Evolutionary conservation across 2,888 invertebrate species (phyloP).

Genomic region (Cheilosia soror): DNA sequence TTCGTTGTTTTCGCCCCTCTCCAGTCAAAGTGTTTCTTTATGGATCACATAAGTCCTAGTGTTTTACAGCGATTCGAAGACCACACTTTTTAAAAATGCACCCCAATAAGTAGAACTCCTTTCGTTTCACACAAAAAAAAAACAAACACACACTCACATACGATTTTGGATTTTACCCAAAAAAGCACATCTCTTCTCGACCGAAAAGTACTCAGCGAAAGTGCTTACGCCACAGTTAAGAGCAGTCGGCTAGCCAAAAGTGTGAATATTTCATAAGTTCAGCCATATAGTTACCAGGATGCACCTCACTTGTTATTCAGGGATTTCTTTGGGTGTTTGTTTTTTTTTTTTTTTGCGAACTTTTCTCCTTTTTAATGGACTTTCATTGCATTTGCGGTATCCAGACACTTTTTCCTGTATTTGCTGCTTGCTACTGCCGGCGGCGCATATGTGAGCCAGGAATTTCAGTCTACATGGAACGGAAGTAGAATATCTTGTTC

Average conservation of each 20-base stretch:
- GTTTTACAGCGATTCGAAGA: constrained; percentile 36
- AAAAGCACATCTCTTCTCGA: constrained; percentile 20
- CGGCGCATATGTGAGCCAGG: constrained; percentile 42
- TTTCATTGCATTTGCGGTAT: constrained; percentile 73
- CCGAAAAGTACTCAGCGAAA: constrained; percentile 61
- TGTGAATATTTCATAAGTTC: constrained; percentile 73
- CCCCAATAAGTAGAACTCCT: constrained; percentile 32
- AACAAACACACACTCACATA: constrained; percentile 10
- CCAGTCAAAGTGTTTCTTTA: constrained; percentile 4
- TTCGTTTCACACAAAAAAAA: background rate
- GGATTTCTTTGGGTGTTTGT: constrained; percentile 7
- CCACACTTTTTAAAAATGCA: constrained; percentile 37
- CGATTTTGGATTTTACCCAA: background rate
- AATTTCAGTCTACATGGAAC: background rate
- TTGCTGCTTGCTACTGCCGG: too few species aligned
- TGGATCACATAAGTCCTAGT: constrained; percentile 25
- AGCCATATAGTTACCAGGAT: constrained; percentile 17
- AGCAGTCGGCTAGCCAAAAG: constrained; percentile 63
- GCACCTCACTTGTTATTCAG: constrained; percentile 65
- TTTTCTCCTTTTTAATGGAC: constrained; percentile 61
- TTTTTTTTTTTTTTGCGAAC: constrained; percentile 22
- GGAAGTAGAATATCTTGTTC: constrained; percentile 64
- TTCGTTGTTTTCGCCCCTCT: too few species aligned
- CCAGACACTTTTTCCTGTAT: constrained; percentile 35
- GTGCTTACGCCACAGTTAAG: constrained; percentile 59